Conservation (phyloP, 2,797 vertebrate genomes). For the Coreius guichenoti region DNA sequence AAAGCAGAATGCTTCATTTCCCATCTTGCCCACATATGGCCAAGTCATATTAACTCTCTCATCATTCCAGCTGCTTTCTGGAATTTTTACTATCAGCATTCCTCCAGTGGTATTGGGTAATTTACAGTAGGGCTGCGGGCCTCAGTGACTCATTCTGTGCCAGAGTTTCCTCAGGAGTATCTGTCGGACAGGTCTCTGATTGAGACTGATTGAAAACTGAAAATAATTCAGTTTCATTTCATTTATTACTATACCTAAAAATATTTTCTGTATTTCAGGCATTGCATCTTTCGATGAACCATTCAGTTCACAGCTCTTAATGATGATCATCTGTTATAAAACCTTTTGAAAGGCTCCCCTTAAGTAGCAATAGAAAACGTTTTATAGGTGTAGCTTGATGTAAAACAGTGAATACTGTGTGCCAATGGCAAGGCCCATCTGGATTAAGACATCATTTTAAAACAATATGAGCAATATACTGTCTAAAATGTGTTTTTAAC, state of each 20-base stretch:
- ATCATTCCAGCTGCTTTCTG: slow-evolving; percentile 57
- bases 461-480: neutral
- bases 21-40: slow-evolving; percentile 60
- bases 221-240: neutral
- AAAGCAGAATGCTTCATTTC: slow-evolving; percentile 29
- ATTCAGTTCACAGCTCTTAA: neutral
- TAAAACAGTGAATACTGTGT: neutral
- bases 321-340: neutral
- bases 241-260: neutral
- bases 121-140: slow-evolving; percentile 24
- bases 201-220: slow-evolving; percentile 1
- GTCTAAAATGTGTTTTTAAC: neutral
- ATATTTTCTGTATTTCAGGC: neutral
- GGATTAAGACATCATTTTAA: neutral
- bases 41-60: slow-evolving; percentile 51
- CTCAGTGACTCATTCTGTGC: slow-evolving; percentile 5
- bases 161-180: slow-evolving; percentile 16
- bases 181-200: slow-evolving; percentile 4
- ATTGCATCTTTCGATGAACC: neutral
- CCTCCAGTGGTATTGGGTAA: slow-evolving; percentile 28
- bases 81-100: slow-evolving; percentile 57
- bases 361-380: slow-evolving; percentile 2
- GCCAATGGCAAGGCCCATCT: neutral
- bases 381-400: slow-evolving; percentile 3
- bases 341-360: neutral